These are phyloP conservation scores for Petrocephalus zakoni DNA, from an alignment of 2,113 vertebrate species.

Conservation along the genomic window DNA sequence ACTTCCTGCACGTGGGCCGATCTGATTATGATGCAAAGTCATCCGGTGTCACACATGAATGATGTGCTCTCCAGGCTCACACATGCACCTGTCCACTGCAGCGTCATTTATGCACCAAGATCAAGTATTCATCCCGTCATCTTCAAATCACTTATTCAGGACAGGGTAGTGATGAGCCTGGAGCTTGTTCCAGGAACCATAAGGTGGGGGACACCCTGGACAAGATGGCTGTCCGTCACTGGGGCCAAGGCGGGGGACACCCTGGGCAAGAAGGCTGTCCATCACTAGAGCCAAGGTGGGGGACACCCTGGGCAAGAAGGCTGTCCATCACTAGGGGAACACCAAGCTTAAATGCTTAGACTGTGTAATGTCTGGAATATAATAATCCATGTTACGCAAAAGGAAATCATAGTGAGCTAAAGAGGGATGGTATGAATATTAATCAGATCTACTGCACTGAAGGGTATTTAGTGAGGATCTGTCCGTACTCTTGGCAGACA, in stretches of 20 bases:
- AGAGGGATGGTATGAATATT: background rate
- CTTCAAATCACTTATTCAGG: too few species aligned
- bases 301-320: too few species aligned
- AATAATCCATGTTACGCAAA: background rate
- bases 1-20: background rate
- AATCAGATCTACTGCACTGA: background rate
- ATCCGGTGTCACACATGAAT: background rate
- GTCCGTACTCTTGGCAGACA: background rate
- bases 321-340: too few species aligned
- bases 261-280: too few species aligned
- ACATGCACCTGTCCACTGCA: background rate
- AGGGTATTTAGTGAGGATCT: background rate
- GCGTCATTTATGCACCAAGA: background rate
- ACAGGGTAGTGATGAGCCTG: too few species aligned
- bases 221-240: too few species aligned
- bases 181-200: background rate
- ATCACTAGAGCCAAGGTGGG: too few species aligned
- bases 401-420: background rate
- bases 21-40: conserved; percentile 4
- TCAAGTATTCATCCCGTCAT: background rate
- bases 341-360: background rate
- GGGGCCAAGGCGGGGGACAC: too few species aligned
- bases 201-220: too few species aligned
- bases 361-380: background rate
- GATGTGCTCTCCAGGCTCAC: background rate